Conservation (phyloP, 2,113 vertebrate genomes). For the Sakesphorus luctuosus region DNA sequence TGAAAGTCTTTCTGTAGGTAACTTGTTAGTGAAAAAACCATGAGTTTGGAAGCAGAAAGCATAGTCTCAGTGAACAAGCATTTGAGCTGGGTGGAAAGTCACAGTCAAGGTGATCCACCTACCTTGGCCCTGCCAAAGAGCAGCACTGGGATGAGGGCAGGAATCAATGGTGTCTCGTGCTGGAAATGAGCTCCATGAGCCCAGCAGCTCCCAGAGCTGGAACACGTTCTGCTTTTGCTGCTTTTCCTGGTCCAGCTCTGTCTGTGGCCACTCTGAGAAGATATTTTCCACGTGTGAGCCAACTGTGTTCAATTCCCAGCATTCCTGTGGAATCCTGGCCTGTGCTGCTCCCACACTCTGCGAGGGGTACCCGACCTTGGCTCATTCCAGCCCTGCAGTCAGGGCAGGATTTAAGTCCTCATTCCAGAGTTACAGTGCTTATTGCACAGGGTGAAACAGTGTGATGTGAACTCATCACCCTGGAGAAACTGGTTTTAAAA, state of each 20-base stretch:
- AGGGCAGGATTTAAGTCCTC: background rate
- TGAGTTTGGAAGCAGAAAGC: background rate
- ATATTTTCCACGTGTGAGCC: background rate
- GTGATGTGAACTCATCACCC: background rate
- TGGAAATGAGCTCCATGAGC: background rate
- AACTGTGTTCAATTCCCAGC: background rate
- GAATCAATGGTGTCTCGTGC: background rate
- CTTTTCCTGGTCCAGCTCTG: background rate
- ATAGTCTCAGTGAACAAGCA: background rate
- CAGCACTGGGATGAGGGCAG: background rate
- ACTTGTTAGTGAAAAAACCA: background rate
- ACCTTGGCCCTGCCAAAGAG: background rate
- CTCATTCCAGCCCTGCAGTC: background rate
- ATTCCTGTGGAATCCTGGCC: background rate
- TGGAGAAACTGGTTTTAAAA: background rate
- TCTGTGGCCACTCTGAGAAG: background rate
- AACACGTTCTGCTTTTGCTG: background rate
- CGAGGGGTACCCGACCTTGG: background rate
- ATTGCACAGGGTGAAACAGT: background rate
- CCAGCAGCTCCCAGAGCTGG: background rate
- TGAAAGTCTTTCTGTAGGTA: background rate
- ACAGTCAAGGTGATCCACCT: background rate
- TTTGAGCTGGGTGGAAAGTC: background rate
- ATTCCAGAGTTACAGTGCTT: background rate
- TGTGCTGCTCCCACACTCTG: background rate